Percentiles rank a stretch among this genome's conserved stretches.
These are phyloP conservation scores for Leptinotarsa lineolata DNA, from an alignment of 1,140 invertebrate genomes.

Conservation along the genomic window DNA sequence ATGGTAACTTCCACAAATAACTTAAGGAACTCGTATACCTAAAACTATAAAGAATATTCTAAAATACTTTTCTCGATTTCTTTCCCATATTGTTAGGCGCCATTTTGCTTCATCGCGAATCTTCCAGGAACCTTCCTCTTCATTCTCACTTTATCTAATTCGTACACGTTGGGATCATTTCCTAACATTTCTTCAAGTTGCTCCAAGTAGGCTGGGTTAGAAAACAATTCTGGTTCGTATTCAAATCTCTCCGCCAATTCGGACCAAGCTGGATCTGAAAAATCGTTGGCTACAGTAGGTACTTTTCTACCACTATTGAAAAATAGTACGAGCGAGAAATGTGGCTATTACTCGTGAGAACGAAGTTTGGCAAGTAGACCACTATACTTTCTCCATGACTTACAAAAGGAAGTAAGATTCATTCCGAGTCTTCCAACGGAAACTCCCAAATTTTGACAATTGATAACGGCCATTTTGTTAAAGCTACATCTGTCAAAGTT, in stretches of 20 bases:
- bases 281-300: not conserved
- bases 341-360: too few species aligned
- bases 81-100: not conserved
- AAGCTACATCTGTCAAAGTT: too few species aligned
- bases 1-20: not conserved
- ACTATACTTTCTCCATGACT: too few species aligned
- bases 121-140: constrained; percentile 15
- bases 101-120: not conserved
- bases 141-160: constrained; percentile 18
- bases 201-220: constrained; percentile 17
- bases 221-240: constrained; percentile 46
- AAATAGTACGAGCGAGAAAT: too few species aligned
- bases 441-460: too few species aligned
- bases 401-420: too few species aligned
- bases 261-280: constrained; percentile 42
- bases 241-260: constrained; percentile 46
- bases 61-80: not conserved
- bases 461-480: too few species aligned
- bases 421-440: too few species aligned
- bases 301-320: too few species aligned
- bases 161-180: constrained; percentile 22
- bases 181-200: constrained; percentile 22
- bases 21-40: not conserved
- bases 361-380: too few species aligned
- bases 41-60: not conserved